These are phyloP conservation scores for Nasonia oneida DNA, from an alignment of 2,888 invertebrate species.

Conservation along the genomic window DNA sequence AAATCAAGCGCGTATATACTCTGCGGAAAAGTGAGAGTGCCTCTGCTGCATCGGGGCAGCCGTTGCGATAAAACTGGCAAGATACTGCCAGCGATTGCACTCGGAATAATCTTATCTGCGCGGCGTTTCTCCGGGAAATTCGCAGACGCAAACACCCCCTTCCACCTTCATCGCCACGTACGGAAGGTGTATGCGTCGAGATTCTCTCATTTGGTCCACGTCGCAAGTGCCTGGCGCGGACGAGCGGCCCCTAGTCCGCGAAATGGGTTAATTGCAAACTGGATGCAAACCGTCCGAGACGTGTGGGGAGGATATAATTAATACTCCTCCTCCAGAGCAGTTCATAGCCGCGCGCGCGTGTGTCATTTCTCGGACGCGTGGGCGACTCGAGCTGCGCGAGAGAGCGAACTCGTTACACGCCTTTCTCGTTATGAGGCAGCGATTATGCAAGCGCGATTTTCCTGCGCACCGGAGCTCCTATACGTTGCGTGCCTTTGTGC, in stretches of 20 bases:
- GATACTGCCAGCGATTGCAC: not conserved
- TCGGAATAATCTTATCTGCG: not conserved
- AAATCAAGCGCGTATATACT: too few species aligned
- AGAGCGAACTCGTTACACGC: not conserved
- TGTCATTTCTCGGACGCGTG: slow-evolving; percentile 6
- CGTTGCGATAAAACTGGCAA: too few species aligned
- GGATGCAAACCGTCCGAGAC: not conserved
- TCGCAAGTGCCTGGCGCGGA: too few species aligned
- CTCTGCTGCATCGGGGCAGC: too few species aligned
- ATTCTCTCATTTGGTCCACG: too few species aligned
- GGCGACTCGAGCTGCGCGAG: not conserved
- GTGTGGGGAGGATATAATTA: not conserved
- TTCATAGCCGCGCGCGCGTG: not conserved
- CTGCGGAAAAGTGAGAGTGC: too few species aligned
- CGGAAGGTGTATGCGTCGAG: not conserved
- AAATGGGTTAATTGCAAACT: slow-evolving; percentile 43
- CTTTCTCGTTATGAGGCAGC: not conserved
- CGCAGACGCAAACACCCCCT: not conserved
- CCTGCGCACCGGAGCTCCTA: not conserved
- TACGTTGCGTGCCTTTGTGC: not conserved
- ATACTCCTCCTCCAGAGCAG: slow-evolving; percentile 12
- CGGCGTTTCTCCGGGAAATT: not conserved
- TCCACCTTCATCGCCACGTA: not conserved
- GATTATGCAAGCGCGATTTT: not conserved
- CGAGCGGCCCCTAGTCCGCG: not conserved